Base-by-base conservation (phyloP, 2,888 invertebrate genomes). In the Chymomyza caudatula region DNA sequence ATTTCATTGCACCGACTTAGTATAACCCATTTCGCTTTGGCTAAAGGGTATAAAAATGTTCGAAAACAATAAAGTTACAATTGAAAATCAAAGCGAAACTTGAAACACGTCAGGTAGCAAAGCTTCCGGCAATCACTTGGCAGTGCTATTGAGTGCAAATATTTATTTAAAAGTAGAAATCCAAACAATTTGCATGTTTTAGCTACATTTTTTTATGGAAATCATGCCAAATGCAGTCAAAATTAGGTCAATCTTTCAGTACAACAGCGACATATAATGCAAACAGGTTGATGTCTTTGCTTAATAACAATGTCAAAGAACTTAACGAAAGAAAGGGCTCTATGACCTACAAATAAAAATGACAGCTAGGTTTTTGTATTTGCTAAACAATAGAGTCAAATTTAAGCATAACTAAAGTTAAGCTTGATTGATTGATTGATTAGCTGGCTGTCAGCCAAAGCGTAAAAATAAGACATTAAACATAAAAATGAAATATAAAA, bases 381-480 rank as follows among this genome's bases (percentile, higher is more conserved):
- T 37, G 29, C 29, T 37, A 37, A 37, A 37, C 29, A 37, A 37
- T 1, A 11, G 2, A 37, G 29, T 37, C 29, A 13, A 37, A 11
- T 37, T 37, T 11, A 11, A 11, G 29, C 29, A 37, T 11, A 37
- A 11, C 29, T 11, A 37, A 37, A 37, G 29, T 11, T 11, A 4
- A 11, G 11, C 29, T 37, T 37, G 29, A 37, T 37, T 37, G 29
- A 37, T 37, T 37, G 11, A 37, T 37, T 37, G 29, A 37, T 37
- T 37, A 37, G 8, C 11, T 37, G 29, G 11, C 29, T 37, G 29
- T 37, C 22, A 56, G 15, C 1, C 25, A 65, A 61, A 55, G 57
- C 63, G 63, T 42, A 65, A 56, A 17, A 19, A 37, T 52, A 60
- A 73, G 67, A 67, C 67, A 67, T 64, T 37, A 62, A 67, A 60